Base-by-base conservation (phyloP, 1,140 invertebrate species). In the Brachionus angularis region DNA sequence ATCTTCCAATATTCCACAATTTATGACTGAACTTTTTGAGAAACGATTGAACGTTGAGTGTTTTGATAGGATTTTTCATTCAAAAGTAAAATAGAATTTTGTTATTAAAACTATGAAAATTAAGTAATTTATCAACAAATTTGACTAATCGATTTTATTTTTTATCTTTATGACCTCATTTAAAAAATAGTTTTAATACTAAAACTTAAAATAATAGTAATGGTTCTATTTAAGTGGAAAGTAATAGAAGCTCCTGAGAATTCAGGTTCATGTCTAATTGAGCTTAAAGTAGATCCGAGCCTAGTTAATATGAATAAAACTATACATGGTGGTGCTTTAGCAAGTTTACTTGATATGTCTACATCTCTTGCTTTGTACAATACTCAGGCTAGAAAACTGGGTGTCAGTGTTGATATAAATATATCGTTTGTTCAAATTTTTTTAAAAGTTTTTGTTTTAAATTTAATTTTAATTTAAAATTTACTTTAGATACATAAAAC, bases 11-110 rank as follows among this genome's bases (percentile, higher is more conserved):
- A 33, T 67, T 31, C 62, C 62, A 1, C 10, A 12, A 14, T 47
- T 29, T 47, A 67, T 67, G 62, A 67, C 16, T 29, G 42, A 67
- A 50, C 29, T 67, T 34, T 67, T 67, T 47, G 42, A 67, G 16
- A 25, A 44, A 3, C 21, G 62, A 47, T 29, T 42, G 14, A 46
- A n/a, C 0, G 14, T 29, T 34, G 44, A 47, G 33, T 46, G 62
- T 12, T 67, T 67, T 36, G 62, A 67, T 25, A 18, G n/a, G 47
- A 14, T 67, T n/a, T 67, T 67, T 5, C 46, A 46, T 34, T 47
- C 42, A 23, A 47, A 67, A 47, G 62, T 42, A 16, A 42, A 16
- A 10, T 42, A 10, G 10, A 42, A 42, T 10, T 42, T 10, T 10
- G 10, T 10, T 16, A 42, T 16, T 10, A 42, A 16, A 10, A 42